Base-by-base conservation (phyloP, 2,797 vertebrate genomes). In the Huso huso region DNA sequence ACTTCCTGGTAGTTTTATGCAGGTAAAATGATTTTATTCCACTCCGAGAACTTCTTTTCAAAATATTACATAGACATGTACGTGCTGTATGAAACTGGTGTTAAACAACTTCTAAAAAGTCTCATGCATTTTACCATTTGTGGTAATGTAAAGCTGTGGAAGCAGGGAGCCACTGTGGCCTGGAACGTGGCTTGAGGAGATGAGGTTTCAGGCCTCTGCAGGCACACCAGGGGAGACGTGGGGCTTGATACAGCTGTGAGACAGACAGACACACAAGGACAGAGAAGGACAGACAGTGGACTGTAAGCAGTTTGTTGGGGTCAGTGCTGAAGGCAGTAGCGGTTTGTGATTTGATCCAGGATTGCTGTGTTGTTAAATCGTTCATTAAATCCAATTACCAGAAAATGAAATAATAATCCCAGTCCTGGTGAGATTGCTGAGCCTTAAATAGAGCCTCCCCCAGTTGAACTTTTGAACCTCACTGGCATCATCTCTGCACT, bases 381-480 rank as follows among this genome's bases (percentile, higher is more conserved):
- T 83, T 90, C 84, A 88, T 87, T 87, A 89, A 90, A 90, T 89
- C 85, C 83, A 87, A 89, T 89, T 89, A 88, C 79, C 18, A 8
- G 13, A 48, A 71, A 55, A 48, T 13, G 12, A 59, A 8, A 51
- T 18, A 8, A 10, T 70, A 68, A 66, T 9, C 52, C 57, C 71
- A 37, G 23, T 2, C 59, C 51, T 63, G 62, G 66, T 61, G 58
- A 58, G 66, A 63, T 73, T 70, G 72, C 72, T 37, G 66, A 73
- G 74, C 72, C 69, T 67, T 72, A 71, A 77, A 75, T 75, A 75
- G 77, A 72, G 66, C 70, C 70, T 65, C 10, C 37, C 49, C 69
- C 18, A 62, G 61, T 69, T 78, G 75, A 81, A 76, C 77, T 76
- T 71, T 73, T 77, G 76, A 58, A 76, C 73, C 76, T 68, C 49